Conservation (phyloP, 1,140 invertebrate genomes). For the Apocrypta bakeri region DNA sequence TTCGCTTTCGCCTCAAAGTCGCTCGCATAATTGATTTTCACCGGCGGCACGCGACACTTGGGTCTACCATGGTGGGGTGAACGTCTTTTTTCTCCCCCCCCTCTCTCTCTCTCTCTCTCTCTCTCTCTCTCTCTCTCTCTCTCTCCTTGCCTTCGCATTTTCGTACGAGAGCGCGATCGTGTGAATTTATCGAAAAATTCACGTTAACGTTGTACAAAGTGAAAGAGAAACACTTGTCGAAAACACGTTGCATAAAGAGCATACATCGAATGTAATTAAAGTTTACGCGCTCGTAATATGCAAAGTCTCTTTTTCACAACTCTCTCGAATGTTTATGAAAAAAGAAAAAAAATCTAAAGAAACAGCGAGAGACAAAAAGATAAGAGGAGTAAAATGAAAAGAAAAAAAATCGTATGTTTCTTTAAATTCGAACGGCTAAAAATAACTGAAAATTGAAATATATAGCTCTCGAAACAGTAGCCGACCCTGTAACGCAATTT, state of each 20-base stretch:
- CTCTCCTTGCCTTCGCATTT: neutral
- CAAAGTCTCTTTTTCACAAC: neutral
- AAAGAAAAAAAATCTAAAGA: too few species aligned
- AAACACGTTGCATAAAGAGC: neutral
- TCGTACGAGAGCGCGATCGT: too few species aligned
- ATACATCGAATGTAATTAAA: neutral
- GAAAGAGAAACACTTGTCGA: neutral
- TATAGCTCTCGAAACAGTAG: too few species aligned
- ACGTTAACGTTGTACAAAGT: neutral
- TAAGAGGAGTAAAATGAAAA: too few species aligned
- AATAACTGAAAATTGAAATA: too few species aligned
- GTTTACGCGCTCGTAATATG: neutral
- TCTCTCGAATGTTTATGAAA: too few species aligned
- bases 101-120: neutral
- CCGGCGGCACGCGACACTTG: conserved; percentile 10
- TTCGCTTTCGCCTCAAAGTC: conserved; percentile 38
- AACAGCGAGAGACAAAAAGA: too few species aligned
- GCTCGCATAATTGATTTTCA: conserved; percentile 46
- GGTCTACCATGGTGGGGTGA: neutral
- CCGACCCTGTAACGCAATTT: too few species aligned
- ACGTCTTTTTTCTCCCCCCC: neutral
- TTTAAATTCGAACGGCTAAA: too few species aligned
- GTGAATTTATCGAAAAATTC: neutral
- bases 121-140: neutral
- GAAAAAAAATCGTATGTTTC: too few species aligned